Conservation (phyloP, 2,797 vertebrate species). For the Petrocephalus sullivani region DNA sequence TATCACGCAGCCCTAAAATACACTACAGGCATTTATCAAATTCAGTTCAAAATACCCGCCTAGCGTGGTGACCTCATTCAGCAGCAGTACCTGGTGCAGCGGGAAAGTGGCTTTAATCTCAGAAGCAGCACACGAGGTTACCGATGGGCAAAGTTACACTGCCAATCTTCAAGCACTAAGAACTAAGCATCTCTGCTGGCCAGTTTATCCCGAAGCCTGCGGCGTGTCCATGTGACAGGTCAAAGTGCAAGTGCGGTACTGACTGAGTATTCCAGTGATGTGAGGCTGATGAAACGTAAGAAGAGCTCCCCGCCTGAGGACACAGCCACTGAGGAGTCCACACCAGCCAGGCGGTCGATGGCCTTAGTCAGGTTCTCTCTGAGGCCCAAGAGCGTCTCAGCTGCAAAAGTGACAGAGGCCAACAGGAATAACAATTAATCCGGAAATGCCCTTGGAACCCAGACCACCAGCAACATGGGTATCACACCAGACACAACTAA, state of each 20-base stretch:
- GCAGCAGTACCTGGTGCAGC: no score
- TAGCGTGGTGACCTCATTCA: no score
- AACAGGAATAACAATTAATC: neutral
- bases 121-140: neutral
- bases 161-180: neutral
- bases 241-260: conserved; percentile 19
- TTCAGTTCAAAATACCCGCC: no score
- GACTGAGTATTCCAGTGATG: conserved; percentile 85
- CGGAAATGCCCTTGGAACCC: neutral
- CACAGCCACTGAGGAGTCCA: conserved; percentile 91
- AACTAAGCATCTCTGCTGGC: neutral
- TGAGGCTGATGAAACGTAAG: conserved; percentile 93
- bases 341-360: conserved; percentile 72
- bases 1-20: no score
- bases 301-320: conserved; percentile 94
- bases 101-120: neutral
- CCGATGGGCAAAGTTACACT: neutral
- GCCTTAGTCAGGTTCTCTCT: conserved; percentile 80
- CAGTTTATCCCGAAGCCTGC: neutral
- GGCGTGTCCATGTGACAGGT: neutral
- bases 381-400: conserved; percentile 87
- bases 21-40: no score
- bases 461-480: neutral
- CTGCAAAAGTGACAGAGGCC: conserved; percentile 49
- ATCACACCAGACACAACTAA: neutral